Conservation (phyloP, 2,797 vertebrate genomes). For the Synanceia verrucosa region DNA sequence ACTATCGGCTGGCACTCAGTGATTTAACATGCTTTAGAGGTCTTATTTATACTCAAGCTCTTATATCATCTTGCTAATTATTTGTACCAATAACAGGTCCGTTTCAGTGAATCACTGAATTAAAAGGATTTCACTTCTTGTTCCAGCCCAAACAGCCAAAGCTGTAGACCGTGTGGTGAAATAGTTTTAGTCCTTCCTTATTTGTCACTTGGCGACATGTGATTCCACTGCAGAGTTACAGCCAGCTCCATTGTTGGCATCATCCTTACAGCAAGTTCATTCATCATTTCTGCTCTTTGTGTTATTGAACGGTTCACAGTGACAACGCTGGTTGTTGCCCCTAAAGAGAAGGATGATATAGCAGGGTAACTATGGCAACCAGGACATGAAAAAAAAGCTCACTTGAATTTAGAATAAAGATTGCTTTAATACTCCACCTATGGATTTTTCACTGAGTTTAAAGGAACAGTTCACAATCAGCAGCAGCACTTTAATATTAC, state of each 20-base stretch:
- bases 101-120: background rate
- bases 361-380: constrained; percentile 43
- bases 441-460: too few relatives aligned
- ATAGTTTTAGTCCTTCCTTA: too few relatives aligned
- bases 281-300: background rate
- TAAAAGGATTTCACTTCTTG: background rate
- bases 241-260: constrained; percentile 3
- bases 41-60: background rate
- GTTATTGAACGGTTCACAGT: background rate
- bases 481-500: background rate
- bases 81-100: background rate
- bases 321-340: background rate
- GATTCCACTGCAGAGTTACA: background rate
- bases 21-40: too few relatives aligned
- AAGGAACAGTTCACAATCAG: background rate
- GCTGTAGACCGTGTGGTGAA: background rate
- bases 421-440: too few relatives aligned
- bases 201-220: constrained; percentile 1
- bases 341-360: background rate
- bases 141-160: background rate
- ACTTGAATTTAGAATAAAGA: too few relatives aligned
- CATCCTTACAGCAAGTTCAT: background rate
- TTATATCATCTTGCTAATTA: background rate
- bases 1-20: too few relatives aligned
- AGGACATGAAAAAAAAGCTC: too few relatives aligned